Evolutionary conservation across 2,797 vertebrate genomes (phyloP), one percentile per base, ranked within the genome.

Genomic region (Tamandua tetradactyla): DNA sequence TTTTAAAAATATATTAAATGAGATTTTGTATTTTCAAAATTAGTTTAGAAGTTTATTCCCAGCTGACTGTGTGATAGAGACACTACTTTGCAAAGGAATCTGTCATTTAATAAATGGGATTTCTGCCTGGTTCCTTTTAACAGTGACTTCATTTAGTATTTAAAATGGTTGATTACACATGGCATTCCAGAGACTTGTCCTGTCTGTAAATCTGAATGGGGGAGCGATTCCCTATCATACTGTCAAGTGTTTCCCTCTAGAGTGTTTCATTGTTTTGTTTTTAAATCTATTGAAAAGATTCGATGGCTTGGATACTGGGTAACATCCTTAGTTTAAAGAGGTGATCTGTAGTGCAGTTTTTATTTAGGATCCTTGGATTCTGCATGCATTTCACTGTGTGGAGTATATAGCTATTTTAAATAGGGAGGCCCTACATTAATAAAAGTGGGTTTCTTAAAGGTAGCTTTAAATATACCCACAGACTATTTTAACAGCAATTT

Each of bases 121-220:
- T 95, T 89, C 17, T 94, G 25, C 40, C 40, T 91, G 64, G 25
- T 84, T 90, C 44, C 62, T 94, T 87, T 66, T 40, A 79, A 89
- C 5, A 80, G 17, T 68, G 71, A 68, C 42, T 72, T 82, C n/a
- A 62, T 62, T 22, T 85, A 85, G 61, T 35, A 42, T 81, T 93
- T 79, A 91, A 81, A 86, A 78, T 40, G 84, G 23, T 95, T 81
- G 3, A 27, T 35, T 88, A 80, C n/a, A 62, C 9, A 4, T 20
- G 30, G 23, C 11, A 92, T 95, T 84, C 72, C 22, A 80, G 83
- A 78, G 55, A 66, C 17, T 68, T 52, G 13, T 69, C 40, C 40
- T 91, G 7, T 84, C 30, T 85, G 9, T 80, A 66, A 71, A 71
- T 71, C 11, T 40, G 20, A 66, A 55, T 74, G 23, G 15, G 25